Percentiles rank a stretch among this genome's conserved stretches.
Conservation (phyloP, 2,888 invertebrate genomes). For the Drosophila recens region DNA sequence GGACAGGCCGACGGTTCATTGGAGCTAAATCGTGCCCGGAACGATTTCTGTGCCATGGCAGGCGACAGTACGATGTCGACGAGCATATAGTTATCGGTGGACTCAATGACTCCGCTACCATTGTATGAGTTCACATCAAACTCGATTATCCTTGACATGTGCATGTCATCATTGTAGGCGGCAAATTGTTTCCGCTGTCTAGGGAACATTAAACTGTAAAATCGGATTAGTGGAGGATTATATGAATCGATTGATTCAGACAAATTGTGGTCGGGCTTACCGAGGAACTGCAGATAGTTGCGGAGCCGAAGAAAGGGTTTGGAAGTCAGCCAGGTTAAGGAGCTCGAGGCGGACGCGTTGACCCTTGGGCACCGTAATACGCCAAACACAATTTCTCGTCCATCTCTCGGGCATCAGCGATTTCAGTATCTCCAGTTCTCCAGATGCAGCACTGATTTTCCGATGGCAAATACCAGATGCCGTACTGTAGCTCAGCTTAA, state of each 20-base stretch:
- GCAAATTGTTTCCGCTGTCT: slow-evolving; percentile 16
- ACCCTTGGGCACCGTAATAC: slow-evolving; percentile 88
- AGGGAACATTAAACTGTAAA: neutral
- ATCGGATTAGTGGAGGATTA: neutral
- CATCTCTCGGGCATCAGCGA: neutral
- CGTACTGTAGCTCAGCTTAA: slow-evolving; percentile 87
- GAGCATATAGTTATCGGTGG: slow-evolving; percentile 88
- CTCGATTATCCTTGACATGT: slow-evolving; percentile 80
- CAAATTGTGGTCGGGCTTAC: neutral
- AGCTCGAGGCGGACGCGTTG: slow-evolving; percentile 88
- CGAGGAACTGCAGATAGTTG: rapidly evolving
- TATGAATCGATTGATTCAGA: neutral
- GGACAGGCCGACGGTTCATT: slow-evolving; percentile 86
- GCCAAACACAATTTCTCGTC: slow-evolving; percentile 88
- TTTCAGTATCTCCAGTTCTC: slow-evolving; percentile 81
- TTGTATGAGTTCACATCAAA: slow-evolving; percentile 81
- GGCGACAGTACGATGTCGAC: slow-evolving; percentile 85
- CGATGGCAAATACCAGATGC: slow-evolving; percentile 88
- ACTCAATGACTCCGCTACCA: slow-evolving; percentile 86
- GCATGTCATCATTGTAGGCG: slow-evolving; percentile 67
- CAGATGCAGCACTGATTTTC: slow-evolving; percentile 87
- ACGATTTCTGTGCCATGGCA: slow-evolving; percentile 53
- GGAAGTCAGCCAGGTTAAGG: slow-evolving; percentile 85
- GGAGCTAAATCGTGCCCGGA: slow-evolving; percentile 89
- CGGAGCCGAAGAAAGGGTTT: neutral